A percentile compares a stretch with the other conserved stretches of the same genome.
Evolutionary conservation across 1,140 invertebrate genomes (phyloP).

Genomic region (Penaeus chinensis): DNA sequence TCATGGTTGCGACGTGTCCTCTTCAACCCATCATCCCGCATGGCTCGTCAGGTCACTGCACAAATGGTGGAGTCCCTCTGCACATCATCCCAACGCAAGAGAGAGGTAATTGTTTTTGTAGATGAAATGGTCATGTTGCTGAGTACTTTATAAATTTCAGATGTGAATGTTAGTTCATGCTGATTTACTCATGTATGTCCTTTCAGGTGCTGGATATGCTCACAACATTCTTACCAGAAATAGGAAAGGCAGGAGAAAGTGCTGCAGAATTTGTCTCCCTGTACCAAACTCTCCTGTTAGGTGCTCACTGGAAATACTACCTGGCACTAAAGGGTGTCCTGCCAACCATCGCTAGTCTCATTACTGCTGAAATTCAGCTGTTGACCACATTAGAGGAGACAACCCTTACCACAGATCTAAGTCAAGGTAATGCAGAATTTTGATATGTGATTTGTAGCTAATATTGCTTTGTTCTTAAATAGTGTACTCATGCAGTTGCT

Average conservation of each 20-base stretch:
- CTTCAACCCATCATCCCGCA: conserved; percentile 89
- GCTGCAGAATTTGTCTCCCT: conserved; percentile 90
- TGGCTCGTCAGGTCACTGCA: conserved; percentile 89
- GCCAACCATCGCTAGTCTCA: conserved; percentile 83
- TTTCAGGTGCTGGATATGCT: conserved; percentile 83
- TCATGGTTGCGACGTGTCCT: conserved; percentile 90
- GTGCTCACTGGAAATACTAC: conserved; percentile 67
- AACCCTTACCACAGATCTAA: conserved; percentile 91
- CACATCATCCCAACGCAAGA: conserved; percentile 65
- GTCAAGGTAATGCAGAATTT: conserved; percentile 76
- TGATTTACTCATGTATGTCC: conserved; percentile 19
- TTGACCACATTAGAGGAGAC: conserved; percentile 88
- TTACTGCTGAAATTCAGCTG: conserved; percentile 88
- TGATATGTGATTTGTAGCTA: background rate
- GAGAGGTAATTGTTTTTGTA: conserved; percentile 64
- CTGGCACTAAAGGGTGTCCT: conserved; percentile 79
- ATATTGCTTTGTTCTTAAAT: background rate
- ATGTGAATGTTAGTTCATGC: background rate
- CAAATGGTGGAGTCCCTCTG: conserved; percentile 88
- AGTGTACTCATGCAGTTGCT: background rate
- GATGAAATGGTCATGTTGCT: background rate
- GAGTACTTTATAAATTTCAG: background rate
- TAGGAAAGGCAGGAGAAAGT: conserved; percentile 87
- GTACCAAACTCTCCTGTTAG: conserved; percentile 82
- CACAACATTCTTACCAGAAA: conserved; percentile 87